Conservation (phyloP, 1,140 invertebrate genomes). For the Heliconius nattereri region DNA sequence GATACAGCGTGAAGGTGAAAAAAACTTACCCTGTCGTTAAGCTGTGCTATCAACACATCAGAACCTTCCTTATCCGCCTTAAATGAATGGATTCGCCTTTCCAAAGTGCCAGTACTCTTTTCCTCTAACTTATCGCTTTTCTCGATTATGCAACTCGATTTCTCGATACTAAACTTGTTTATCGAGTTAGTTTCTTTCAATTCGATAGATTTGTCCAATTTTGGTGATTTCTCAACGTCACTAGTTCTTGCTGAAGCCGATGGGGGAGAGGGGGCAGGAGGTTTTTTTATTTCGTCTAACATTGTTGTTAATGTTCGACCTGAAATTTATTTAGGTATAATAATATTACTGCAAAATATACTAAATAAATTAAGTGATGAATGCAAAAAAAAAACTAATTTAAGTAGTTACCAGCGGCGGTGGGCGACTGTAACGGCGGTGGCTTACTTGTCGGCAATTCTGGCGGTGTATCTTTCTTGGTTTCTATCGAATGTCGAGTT, state of each 20-base stretch:
- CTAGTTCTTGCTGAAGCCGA: conserved; percentile 41
- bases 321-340: conserved; percentile 34
- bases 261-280: conserved; percentile 50
- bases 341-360: not conserved
- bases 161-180: conserved; percentile 45
- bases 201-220: conserved; percentile 42
- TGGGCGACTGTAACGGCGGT: conserved; percentile 58
- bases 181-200: conserved; percentile 43
- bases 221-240: conserved; percentile 48
- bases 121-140: conserved; percentile 41
- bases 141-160: conserved; percentile 40
- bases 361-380: no score
- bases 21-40: conserved; percentile 69
- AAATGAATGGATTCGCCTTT: conserved; percentile 49
- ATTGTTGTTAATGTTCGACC: conserved; percentile 66
- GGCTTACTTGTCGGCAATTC: conserved; percentile 51
- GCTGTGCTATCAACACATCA: conserved; percentile 66
- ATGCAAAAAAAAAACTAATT: not conserved
- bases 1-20: not conserved
- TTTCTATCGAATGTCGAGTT: conserved; percentile 57
- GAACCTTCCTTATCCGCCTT: conserved; percentile 52
- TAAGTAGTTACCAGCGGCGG: conserved; percentile 57
- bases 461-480: conserved; percentile 53
- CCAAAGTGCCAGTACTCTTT: conserved; percentile 52
- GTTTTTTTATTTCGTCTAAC: conserved; percentile 70